Percentiles rank a stretch among this genome's conserved stretches.
phyloP scores from a whole-genome alignment of 2,888 invertebrate genomes.

The Chaitophorus viminalis region DNA sequence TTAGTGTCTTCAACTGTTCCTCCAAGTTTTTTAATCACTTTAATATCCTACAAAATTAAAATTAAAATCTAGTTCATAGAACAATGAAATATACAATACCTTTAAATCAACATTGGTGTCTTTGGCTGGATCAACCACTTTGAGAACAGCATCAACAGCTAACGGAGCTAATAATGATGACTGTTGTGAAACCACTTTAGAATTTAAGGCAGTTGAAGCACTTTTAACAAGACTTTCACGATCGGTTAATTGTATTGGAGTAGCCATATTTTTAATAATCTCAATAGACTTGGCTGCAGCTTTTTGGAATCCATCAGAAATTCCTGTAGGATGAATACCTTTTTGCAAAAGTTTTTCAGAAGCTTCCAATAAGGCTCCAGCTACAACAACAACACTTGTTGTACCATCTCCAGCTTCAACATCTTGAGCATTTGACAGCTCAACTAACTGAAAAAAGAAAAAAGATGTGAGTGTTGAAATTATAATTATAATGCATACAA shows the following conservation, averaged over 20 bases:
- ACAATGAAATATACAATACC: conserved; percentile 65
- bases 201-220: conserved; percentile 97
- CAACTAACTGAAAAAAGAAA: conserved; percentile 80
- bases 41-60: conserved; percentile 76
- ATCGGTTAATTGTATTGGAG: conserved; percentile 85
- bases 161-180: conserved; percentile 94
- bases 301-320: conserved; percentile 96
- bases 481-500: no score
- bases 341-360: conserved; percentile 90
- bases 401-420: conserved; percentile 99
- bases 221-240: conserved; percentile 89
- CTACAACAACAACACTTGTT: conserved; percentile 97
- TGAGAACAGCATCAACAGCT: conserved; percentile 95
- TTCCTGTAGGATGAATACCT: conserved; percentile 97
- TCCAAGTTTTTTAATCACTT: conserved; percentile 95
- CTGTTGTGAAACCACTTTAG: conserved; percentile 98
- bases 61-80: background rate
- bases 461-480: no score
- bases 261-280: conserved; percentile 85
- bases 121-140: conserved; percentile 79
- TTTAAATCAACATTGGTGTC: conserved; percentile 87
- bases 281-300: conserved; percentile 80
- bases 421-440: conserved; percentile 97
- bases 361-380: conserved; percentile 94
- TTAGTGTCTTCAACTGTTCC: conserved; percentile 98